These are phyloP conservation scores for Phylloscopus collybita DNA, from an alignment of 2,797 vertebrate species.

Conservation along the genomic window DNA sequence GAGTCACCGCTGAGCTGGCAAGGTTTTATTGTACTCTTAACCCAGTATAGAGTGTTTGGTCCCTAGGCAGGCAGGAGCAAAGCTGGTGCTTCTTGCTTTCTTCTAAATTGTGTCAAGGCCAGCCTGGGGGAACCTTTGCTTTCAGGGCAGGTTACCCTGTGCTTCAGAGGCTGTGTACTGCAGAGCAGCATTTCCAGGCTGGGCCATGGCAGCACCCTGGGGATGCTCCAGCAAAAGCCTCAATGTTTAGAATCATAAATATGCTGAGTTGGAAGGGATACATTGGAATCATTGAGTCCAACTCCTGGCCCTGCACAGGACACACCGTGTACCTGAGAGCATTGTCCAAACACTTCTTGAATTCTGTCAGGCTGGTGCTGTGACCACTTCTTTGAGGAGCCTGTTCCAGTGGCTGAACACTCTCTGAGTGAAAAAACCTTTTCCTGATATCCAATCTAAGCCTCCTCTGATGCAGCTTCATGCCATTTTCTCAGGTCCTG, in stretches of 20 bases:
- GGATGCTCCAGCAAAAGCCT: neutral
- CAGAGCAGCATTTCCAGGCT: neutral
- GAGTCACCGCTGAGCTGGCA: neutral
- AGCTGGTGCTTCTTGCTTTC: neutral
- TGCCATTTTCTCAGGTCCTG: accelerated
- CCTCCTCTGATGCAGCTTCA: neutral
- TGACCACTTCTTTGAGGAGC: neutral
- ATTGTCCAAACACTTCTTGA: neutral
- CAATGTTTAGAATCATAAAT: neutral
- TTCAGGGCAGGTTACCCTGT: accelerated
- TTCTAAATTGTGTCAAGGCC: neutral
- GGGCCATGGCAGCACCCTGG: neutral
- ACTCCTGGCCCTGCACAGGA: neutral
- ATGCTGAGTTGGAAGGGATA: neutral
- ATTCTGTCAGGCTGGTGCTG: neutral
- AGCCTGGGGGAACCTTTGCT: neutral
- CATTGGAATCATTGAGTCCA: accelerated
- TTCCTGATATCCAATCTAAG: neutral
- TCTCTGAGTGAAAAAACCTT: neutral
- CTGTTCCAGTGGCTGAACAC: neutral
- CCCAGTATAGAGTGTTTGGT: neutral
- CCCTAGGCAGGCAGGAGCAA: neutral
- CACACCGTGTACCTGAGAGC: neutral
- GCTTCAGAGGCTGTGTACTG: accelerated
- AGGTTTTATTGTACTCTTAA: neutral